Percentiles rank a stretch among this genome's conserved stretches.
Conservation (phyloP, 2,888 invertebrate genomes). For the Philereme vetulata region DNA sequence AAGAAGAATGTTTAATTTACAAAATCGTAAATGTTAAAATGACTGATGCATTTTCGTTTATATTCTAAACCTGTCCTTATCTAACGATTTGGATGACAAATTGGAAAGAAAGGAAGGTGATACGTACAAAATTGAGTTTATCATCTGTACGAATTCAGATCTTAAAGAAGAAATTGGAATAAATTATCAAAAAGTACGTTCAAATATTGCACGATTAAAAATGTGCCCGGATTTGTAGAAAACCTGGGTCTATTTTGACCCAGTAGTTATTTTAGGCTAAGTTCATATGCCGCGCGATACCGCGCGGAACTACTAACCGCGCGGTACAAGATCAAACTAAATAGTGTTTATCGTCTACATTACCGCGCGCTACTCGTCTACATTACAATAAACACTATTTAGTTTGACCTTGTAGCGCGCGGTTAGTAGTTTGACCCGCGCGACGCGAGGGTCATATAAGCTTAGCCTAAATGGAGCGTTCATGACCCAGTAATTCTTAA, state of each 20-base stretch:
- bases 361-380: no score
- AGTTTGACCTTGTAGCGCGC: no score
- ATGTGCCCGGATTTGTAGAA: constrained; percentile 42
- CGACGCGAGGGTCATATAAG: no score
- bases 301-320: no score
- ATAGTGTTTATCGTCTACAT: no score
- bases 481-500: constrained; percentile 6
- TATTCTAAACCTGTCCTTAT: constrained; percentile 39
- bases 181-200: constrained; percentile 41
- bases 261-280: no score
- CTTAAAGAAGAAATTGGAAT: constrained; percentile 42
- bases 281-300: no score
- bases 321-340: no score
- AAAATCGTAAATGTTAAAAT: constrained; percentile 35
- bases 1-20: constrained; percentile 27
- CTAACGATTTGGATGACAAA: constrained; percentile 44
- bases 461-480: constrained; percentile 10
- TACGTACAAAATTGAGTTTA: constrained; percentile 35
- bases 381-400: no score
- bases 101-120: constrained; percentile 41
- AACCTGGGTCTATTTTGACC: constrained; percentile 21
- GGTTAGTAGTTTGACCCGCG: no score
- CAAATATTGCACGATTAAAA: constrained; percentile 58
- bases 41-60: constrained; percentile 41
- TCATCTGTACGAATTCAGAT: constrained; percentile 54